Evolutionary conservation across 2,888 invertebrate genomes (phyloP), one percentile per base, ranked within the genome.

Genomic region (Platycheirus albimanus): DNA sequence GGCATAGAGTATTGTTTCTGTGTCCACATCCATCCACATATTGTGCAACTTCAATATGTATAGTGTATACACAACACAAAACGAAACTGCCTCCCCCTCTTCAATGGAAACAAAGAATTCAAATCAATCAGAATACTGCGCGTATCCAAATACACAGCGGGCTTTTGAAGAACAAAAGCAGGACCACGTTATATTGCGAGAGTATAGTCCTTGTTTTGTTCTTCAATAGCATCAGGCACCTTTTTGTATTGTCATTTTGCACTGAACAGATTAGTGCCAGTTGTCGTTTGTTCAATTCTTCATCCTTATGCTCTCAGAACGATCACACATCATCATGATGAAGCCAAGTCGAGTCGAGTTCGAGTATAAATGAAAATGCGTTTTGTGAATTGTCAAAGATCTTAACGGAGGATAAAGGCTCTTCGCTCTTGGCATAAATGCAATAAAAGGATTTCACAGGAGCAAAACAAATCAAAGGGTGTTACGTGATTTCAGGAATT

Each of bases 81-180:
- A 15, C 7, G 17, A n/a, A 17, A 15, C 7, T 38, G 15, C 5
- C 13, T 24, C 8, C 20, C 38, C 10, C 8, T 41, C 58, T 10
- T 1, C 52, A 20, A 2, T 11, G 36, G 30, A 67, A 33, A 81
- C 67, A 77, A 70, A 70, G 64, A 28, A 58, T 38, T 20, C 10
- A 56, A 77, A 77, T 77, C 81, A 77, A 81, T 81, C 81, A 77
- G 71, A 81, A 54, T 71, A 63, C 71, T 66, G 13, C 33, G 38
- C 43, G 41, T 64, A 41, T 58, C 24, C 6, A 30, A 47, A 56
- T 28, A 7, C 20, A 38, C 7, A 30, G 5, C n/a, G 4, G 2
- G 6, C 24, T 43, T 58, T 30, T n/a, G 0, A 10, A 11, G 15
- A 17, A 36, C 36, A 33, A 17, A 52, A 13, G 30, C 43, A 8